Conservation (phyloP, 2,113 vertebrate genomes). For the Pteropus alecto region DNA sequence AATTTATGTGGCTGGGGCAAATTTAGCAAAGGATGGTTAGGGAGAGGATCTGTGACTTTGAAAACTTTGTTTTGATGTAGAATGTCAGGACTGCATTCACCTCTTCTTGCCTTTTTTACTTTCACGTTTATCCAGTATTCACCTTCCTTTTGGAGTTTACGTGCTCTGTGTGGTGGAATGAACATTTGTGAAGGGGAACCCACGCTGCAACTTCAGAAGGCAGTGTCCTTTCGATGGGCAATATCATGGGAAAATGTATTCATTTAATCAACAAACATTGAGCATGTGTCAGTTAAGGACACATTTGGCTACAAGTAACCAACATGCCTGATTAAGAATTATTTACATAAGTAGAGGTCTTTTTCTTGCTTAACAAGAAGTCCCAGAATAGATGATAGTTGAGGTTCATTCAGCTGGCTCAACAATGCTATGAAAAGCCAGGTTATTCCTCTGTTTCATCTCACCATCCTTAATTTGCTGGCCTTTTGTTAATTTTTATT, state of each 20-base stretch:
- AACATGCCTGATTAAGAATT: not conserved
- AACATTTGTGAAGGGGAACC: not conserved
- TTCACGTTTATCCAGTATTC: not conserved
- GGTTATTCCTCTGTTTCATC: not conserved
- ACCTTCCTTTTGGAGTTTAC: not conserved
- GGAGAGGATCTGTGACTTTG: not conserved
- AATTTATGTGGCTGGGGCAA: constrained; percentile 55
- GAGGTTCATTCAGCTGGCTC: not conserved
- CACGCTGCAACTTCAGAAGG: not conserved
- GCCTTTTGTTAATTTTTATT: too few relatives aligned
- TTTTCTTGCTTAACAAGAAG: not conserved
- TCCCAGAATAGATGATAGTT: not conserved
- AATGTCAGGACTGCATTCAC: not conserved
- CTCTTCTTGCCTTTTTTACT: not conserved
- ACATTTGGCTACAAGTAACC: not conserved
- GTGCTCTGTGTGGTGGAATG: not conserved
- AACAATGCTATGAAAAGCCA: not conserved
- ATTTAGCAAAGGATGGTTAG: not conserved
- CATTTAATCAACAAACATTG: not conserved
- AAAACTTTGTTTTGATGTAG: not conserved
- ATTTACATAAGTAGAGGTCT: not conserved
- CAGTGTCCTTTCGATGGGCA: not conserved
- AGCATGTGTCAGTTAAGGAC: not conserved
- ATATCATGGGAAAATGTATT: not conserved
- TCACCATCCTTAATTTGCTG: not conserved